phyloP scores from a whole-genome alignment of 2,888 invertebrate species.

The Chalcis sispes region DNA sequence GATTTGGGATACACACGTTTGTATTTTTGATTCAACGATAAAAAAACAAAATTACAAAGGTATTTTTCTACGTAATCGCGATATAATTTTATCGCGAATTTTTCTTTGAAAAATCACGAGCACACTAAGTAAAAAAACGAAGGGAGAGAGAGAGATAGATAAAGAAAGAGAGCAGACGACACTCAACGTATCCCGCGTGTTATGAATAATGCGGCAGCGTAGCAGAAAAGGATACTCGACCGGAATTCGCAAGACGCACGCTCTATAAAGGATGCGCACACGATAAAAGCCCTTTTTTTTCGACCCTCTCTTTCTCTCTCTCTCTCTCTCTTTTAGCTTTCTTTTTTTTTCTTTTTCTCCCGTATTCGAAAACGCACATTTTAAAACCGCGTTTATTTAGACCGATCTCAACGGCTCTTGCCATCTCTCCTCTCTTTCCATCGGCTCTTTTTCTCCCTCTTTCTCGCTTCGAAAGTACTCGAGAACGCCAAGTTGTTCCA shows the following conservation, averaged over 20 bases:
- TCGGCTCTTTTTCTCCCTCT: no score
- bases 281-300: not conserved
- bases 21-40: no score
- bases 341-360: no score
- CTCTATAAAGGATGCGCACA: not conserved
- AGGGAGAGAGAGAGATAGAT: not conserved
- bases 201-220: not conserved
- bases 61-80: not conserved
- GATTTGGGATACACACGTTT: no score
- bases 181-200: not conserved
- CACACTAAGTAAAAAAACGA: not conserved
- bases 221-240: constrained; percentile 11
- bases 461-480: no score
- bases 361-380: not conserved
- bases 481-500: no score
- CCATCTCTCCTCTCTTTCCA: no score
- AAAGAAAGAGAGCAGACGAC: not conserved
- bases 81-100: not conserved
- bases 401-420: no score
- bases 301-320: not conserved
- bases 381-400: no score
- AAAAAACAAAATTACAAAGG: no score
- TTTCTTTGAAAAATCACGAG: not conserved
- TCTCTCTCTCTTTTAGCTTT: no score
- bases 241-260: not conserved